Percentiles rank a stretch among this genome's conserved stretches.
Conservation (phyloP, 2,888 invertebrate genomes). For the Melanostoma scalare region DNA sequence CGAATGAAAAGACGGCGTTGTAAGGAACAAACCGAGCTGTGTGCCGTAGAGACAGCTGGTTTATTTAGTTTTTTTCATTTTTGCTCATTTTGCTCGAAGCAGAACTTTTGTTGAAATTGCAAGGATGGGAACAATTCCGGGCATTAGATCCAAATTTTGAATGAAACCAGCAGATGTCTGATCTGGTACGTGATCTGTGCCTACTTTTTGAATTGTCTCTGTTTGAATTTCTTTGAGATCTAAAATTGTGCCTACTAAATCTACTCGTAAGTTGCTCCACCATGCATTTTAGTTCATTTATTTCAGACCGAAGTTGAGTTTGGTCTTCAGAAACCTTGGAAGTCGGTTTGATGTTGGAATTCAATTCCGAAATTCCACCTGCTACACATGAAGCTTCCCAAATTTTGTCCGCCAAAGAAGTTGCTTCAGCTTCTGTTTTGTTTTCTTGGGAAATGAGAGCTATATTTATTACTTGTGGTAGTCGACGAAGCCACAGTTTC, state of each 20-base stretch:
- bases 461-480: slow-evolving; percentile 30
- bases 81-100: not conserved
- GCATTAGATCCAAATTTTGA: slow-evolving; percentile 17
- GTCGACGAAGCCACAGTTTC: slow-evolving; percentile 19
- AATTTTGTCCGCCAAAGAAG: slow-evolving; percentile 30
- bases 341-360: not conserved
- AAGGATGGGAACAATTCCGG: slow-evolving; percentile 9
- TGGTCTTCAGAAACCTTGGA: not conserved
- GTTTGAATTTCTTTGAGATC: not conserved
- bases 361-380: slow-evolving; percentile 6
- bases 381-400: slow-evolving; percentile 15
- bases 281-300: slow-evolving; percentile 4
- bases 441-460: slow-evolving; percentile 32
- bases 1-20: slow-evolving; percentile 24
- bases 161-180: slow-evolving; percentile 28
- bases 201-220: not conserved
- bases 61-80: slow-evolving; percentile 28
- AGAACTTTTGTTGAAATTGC: slow-evolving; percentile 7
- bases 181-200: slow-evolving; percentile 19
- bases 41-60: slow-evolving; percentile 19
- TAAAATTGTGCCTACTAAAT: slow-evolving; percentile 2
- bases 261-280: slow-evolving; percentile 11
- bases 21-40: slow-evolving; percentile 10
- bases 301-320: slow-evolving; percentile 2
- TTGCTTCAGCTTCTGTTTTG: slow-evolving; percentile 7